Evolutionary conservation across 1,140 invertebrate species (phyloP).

Genomic region (Cyrtorhinus lividipennis): DNA sequence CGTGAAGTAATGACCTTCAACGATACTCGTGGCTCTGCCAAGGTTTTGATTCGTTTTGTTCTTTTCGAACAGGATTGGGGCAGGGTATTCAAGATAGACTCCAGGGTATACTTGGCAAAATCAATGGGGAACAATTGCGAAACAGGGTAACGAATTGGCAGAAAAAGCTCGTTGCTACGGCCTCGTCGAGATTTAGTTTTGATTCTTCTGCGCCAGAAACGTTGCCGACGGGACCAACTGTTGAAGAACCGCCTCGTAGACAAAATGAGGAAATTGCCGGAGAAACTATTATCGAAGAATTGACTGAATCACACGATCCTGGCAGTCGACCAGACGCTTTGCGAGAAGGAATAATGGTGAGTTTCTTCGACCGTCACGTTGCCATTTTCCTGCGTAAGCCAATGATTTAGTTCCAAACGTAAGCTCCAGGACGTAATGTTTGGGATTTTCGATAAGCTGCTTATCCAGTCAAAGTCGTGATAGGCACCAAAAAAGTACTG

Average conservation of each 20-base stretch:
- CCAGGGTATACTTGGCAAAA: constrained; percentile 14
- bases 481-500: too few species aligned
- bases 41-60: background rate
- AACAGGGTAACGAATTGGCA: constrained; percentile 16
- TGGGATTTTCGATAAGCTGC: too few species aligned
- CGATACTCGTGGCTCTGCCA: too few species aligned
- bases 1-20: background rate
- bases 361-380: too few species aligned
- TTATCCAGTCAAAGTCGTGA: too few species aligned
- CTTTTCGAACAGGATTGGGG: background rate
- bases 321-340: background rate
- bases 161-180: constrained; percentile 11
- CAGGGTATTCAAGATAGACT: constrained; percentile 11
- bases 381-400: too few species aligned
- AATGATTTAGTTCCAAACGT: too few species aligned
- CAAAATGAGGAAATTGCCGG: background rate
- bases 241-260: background rate
- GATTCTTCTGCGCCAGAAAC: background rate
- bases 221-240: background rate
- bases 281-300: background rate
- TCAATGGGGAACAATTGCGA: constrained; percentile 12
- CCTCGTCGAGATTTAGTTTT: constrained; percentile 13
- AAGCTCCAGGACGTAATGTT: too few species aligned
- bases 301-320: constrained; percentile 3
- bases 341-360: background rate